These are phyloP conservation scores for Petrocephalus schoutedeni DNA, from an alignment of 2,797 vertebrate species.

Conservation along the genomic window DNA sequence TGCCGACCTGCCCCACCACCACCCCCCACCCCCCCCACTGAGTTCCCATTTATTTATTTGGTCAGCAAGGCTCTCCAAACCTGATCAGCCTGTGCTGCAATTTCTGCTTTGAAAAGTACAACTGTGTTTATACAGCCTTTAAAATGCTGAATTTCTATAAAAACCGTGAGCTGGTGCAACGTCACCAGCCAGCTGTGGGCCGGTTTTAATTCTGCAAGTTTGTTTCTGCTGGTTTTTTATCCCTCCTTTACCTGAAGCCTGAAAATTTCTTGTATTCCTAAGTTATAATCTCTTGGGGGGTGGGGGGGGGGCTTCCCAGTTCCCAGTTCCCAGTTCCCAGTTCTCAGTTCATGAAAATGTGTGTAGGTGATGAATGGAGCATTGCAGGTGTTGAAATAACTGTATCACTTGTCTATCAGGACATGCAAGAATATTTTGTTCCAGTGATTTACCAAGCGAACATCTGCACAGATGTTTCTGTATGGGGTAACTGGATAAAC, in stretches of 20 bases:
- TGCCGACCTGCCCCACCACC: not conserved
- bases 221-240: not conserved
- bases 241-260: not conserved
- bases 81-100: slow-evolving; percentile 5
- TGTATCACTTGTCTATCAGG: not conserved
- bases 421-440: not conserved
- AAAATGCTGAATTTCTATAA: not conserved
- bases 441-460: not conserved
- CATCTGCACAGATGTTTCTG: not conserved
- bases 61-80: not conserved
- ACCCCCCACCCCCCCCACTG: not conserved
- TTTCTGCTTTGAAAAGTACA: not conserved
- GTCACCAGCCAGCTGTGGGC: not conserved
- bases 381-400: not conserved
- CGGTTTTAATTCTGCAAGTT: not conserved
- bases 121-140: not conserved
- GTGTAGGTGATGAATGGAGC: not conserved
- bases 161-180: not conserved
- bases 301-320: not conserved
- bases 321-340: not conserved
- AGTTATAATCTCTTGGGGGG: not conserved
- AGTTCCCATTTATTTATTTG: slow-evolving; percentile 2
- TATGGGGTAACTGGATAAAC: not conserved
- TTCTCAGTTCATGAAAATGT: not conserved
- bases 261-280: not conserved